These are phyloP conservation scores for Dendroctonus ponderosae DNA, from an alignment of 1,140 invertebrate species.

Conservation along the genomic window DNA sequence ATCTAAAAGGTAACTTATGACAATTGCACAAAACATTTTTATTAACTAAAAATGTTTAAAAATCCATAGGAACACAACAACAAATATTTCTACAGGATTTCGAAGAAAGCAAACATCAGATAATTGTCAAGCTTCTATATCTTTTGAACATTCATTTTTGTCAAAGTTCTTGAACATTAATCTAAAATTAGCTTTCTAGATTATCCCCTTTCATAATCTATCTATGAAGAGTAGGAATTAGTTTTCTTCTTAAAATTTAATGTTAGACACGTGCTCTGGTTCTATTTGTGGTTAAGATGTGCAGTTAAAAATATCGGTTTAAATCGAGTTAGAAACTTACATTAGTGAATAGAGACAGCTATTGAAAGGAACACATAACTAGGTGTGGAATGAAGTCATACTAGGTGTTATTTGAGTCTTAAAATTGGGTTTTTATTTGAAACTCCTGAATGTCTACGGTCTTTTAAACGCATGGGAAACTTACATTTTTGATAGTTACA, in stretches of 20 bases:
- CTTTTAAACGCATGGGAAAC: too few species aligned
- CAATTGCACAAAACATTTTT: constrained; percentile 29
- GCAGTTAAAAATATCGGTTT: constrained; percentile 2
- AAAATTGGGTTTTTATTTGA: too few species aligned
- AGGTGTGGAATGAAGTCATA: background rate
- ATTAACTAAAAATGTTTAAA: constrained; percentile 17
- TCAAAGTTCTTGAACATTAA: background rate
- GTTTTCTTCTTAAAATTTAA: constrained; percentile 16
- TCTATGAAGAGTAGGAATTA: constrained; percentile 12
- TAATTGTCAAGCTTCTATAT: background rate
- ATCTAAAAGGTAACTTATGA: constrained; percentile 27
- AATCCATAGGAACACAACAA: constrained; percentile 24
- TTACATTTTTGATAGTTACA: too few species aligned
- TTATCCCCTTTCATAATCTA: background rate
- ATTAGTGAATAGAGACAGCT: constrained; percentile 8
- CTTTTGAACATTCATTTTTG: background rate
- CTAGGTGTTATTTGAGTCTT: background rate
- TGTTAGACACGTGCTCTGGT: constrained; percentile 19
- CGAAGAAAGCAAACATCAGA: background rate
- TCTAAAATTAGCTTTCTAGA: background rate
- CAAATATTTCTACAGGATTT: background rate
- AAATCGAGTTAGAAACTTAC: background rate
- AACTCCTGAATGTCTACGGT: too few species aligned
- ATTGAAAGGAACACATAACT: constrained; percentile 22
- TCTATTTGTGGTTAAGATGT: constrained; percentile 14